phyloP scores from a whole-genome alignment of 2,888 invertebrate species.

The Biston betularia region DNA sequence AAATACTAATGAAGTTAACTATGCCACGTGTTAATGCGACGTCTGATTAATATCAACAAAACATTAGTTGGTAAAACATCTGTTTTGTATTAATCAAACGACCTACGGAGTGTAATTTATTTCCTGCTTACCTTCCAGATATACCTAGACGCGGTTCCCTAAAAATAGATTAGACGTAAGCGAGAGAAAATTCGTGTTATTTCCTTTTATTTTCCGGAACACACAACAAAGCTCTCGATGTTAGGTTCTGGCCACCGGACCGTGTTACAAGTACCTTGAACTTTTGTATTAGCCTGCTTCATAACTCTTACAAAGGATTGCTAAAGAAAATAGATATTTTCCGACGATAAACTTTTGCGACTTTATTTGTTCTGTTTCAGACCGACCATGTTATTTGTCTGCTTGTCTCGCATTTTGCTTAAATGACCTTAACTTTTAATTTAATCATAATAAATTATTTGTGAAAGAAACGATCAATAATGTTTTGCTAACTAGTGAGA shows the following conservation, averaged over 20 bases:
- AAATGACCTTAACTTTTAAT: constrained; percentile 1
- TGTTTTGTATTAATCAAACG: constrained; percentile 42
- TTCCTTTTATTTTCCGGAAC: constrained; percentile 19
- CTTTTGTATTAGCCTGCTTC: constrained; percentile 33
- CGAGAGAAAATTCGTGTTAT: constrained; percentile 14
- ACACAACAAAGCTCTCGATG: constrained; percentile 23
- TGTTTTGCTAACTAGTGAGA: constrained; percentile 2
- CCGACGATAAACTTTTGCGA: constrained; percentile 20
- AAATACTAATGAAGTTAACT: constrained; percentile 29
- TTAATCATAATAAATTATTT: not conserved
- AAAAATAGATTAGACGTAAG: constrained; percentile 27
- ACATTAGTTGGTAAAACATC: constrained; percentile 41
- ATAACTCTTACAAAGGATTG: constrained; percentile 28
- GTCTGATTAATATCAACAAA: constrained; percentile 40
- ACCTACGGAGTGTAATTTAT: constrained; percentile 30
- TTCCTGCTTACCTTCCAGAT: constrained; percentile 34
- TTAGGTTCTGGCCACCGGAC: constrained; percentile 21
- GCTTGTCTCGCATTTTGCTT: not conserved
- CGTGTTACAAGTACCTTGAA: constrained; percentile 31
- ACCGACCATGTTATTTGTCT: not conserved
- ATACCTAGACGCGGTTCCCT: not conserved
- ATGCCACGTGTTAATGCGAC: constrained; percentile 32
- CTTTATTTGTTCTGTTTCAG: constrained; percentile 14
- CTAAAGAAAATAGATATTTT: constrained; percentile 23
- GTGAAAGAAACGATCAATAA: constrained; percentile 6